phyloP scores from a whole-genome alignment of 2,113 vertebrate species.

The Cepphus grylle region DNA sequence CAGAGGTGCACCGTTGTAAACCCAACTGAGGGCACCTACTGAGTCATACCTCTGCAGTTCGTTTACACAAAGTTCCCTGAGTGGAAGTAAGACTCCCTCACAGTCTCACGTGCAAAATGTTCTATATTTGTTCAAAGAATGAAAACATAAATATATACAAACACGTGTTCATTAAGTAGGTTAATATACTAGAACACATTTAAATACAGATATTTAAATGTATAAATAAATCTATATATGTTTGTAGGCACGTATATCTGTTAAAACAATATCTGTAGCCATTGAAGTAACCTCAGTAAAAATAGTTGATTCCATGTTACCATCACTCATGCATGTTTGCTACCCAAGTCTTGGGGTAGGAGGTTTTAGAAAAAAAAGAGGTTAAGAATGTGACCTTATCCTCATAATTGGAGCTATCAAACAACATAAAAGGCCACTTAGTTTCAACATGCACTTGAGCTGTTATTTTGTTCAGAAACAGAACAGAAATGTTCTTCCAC shows the following conservation, averaged over 20 bases:
- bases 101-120: neutral
- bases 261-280: neutral
- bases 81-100: too few species aligned
- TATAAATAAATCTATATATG: neutral
- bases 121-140: neutral
- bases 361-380: neutral
- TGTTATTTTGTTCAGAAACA: constrained; percentile 9
- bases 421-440: neutral
- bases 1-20: neutral
- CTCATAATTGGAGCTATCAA: neutral
- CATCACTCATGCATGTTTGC: neutral
- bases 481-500: neutral
- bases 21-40: fast-evolving
- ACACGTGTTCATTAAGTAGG: neutral
- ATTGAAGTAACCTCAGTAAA: neutral
- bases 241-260: neutral
- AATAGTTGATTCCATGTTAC: neutral
- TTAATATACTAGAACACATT: neutral
- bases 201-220: neutral
- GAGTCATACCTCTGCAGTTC: too few species aligned
- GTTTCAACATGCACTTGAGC: neutral
- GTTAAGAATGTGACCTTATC: neutral
- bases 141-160: neutral
- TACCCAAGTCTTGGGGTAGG: neutral
- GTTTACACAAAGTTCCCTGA: fast-evolving